Evolutionary conservation across 2,113 vertebrate species (phyloP), one percentile per base, ranked within the genome.

Genomic region (Pseudorhombus dupliciocellatus): DNA sequence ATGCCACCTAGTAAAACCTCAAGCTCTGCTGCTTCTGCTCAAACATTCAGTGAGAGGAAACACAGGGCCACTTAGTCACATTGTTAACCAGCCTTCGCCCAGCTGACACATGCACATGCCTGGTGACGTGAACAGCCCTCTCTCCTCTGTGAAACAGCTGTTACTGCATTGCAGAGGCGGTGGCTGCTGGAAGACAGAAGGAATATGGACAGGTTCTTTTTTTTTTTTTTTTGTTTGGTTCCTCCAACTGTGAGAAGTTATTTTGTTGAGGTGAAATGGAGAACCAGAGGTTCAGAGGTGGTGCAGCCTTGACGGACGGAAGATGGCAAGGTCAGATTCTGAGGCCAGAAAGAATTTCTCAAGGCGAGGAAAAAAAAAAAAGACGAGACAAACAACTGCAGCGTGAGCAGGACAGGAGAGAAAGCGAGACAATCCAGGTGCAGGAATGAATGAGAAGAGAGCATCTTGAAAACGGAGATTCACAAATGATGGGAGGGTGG

Each of bases 111-210:
- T 5, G 1, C 52, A 61, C 22, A 30, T 2, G 59, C n/a, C 66
- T 3, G 42, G 28, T 11, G 50, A 53, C 44, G 18, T 28, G 37
- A 34, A 55, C 59, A 64, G 75, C 67, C 60, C 56, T 75, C 79
- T 61, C 64, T 69, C 59, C 73, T 77, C 59, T 72, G 67, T 62
- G 68, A 78, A 80, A 68, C 81, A 78, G 62, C 68, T 70, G 69
- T 55, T 73, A 61, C 73, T 78, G 81, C 73, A 73, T 48, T 83
- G 82, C 82, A 75, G 68, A 79, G 57, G 57, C 28, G 50, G 57
- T 25, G 50, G 57, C 28, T 60, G 65, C 64, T 60, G 44, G 22
- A 59, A 70, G 24, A 55, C 46, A 30, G 15, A 26, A 18, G 11
- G 53, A 46, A 73, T 53, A 37, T 51, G 2, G 12, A 37, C 34